Conservation (phyloP, 2,888 invertebrate species). For the Tenthredo distinguenda region DNA sequence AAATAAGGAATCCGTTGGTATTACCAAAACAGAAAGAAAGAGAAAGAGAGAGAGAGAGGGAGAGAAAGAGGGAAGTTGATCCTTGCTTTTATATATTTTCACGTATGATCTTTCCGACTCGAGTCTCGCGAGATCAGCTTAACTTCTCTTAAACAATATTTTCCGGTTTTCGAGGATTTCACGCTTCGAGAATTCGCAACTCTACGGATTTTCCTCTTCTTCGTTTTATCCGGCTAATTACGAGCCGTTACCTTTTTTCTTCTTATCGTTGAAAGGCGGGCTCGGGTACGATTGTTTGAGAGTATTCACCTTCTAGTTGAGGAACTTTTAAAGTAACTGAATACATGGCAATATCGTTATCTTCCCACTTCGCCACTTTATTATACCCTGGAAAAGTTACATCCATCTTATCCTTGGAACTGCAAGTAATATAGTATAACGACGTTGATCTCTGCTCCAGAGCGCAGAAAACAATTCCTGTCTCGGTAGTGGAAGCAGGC, state of each 20-base stretch:
- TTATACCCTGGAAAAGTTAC: neutral
- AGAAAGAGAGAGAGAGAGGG: neutral
- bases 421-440: neutral
- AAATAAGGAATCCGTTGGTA: constrained; percentile 16
- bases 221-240: neutral
- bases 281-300: neutral
- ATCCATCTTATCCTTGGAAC: neutral
- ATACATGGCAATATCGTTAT: neutral
- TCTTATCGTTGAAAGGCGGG: neutral
- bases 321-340: neutral
- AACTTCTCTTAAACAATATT: neutral
- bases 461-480: neutral
- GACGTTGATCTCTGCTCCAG: neutral
- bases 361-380: neutral
- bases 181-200: neutral
- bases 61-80: neutral
- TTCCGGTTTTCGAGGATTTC: neutral
- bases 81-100: constrained; percentile 1
- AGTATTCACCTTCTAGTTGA: neutral
- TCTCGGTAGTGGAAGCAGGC: neutral
- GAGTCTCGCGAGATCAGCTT: neutral
- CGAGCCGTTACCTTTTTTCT: neutral
- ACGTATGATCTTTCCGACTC: neutral
- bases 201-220: neutral
- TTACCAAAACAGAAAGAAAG: neutral